phyloP scores from a whole-genome alignment of 2,888 invertebrate species.

The Cataglyphis cursor region DNA sequence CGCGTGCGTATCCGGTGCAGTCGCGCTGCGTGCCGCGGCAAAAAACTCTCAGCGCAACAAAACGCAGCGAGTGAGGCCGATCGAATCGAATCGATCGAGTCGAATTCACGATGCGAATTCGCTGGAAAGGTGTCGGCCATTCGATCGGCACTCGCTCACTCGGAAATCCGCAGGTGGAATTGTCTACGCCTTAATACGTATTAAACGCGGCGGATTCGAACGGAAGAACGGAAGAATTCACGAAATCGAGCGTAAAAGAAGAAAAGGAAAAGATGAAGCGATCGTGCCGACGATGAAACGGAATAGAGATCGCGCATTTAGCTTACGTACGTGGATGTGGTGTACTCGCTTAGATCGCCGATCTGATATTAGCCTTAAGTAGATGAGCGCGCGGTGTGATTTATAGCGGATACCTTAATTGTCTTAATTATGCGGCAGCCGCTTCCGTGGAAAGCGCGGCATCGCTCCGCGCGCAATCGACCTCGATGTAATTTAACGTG shows the following conservation, averaged over 20 bases:
- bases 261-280: conserved; percentile 31
- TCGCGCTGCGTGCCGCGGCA: conserved; percentile 35
- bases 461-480: conserved; percentile 62
- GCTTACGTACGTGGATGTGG: conserved; percentile 74
- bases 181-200: conserved; percentile 4
- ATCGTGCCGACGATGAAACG: conserved; percentile 34
- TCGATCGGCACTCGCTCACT: background rate
- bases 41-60: conserved; percentile 51
- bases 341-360: conserved; percentile 82
- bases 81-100: conserved; percentile 52
- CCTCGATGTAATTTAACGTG: conserved; percentile 49
- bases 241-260: conserved; percentile 13
- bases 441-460: conserved; percentile 83
- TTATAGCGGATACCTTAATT: conserved; percentile 84
- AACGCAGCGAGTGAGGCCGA: conserved; percentile 39
- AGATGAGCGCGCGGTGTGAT: conserved; percentile 82
- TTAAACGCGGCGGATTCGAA: background rate
- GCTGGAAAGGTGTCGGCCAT: background rate
- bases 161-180: conserved; percentile 41
- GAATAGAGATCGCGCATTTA: conserved; percentile 74
- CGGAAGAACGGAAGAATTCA: background rate
- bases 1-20: conserved; percentile 44
- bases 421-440: conserved; percentile 83
- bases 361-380: conserved; percentile 81
- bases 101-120: conserved; percentile 51